Base-by-base conservation (phyloP, 1,140 invertebrate species). In the Heliconius congener region DNA sequence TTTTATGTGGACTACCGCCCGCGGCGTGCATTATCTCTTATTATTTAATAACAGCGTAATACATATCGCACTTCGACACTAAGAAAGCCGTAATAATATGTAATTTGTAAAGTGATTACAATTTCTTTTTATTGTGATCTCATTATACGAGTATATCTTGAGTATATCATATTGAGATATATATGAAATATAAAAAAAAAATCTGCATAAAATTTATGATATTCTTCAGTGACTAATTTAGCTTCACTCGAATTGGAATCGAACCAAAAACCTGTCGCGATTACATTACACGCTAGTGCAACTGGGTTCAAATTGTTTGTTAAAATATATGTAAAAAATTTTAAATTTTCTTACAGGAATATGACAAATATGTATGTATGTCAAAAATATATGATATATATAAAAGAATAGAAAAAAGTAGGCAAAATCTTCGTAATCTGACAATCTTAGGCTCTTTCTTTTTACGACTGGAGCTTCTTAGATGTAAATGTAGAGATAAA, bases 381-480 rank as follows among this genome's bases (percentile, higher is more conserved):
- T 42, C 9, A 11, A 39, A 39, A 39, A 39, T 39, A 11, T 11
- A 42, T 42, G 11, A 23, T 57, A 57, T 57, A 8, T 2, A 27
- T 27, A 60, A 66, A 66, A 66, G 13, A 66, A 66, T 66, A 66
- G 23, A 27, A 66, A 30, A 57, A 30, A 66, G 11, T 66, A 27
- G 60, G 23, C 23, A 66, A 66, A 66, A 30, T 23, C 60, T 30
- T 30, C 9, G 6, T 66, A 66, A 66, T 66, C 60, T 66, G 13
- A 66, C 11, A 66, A 66, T 66, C 60, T 66, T 30, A 27, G 60
- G 55, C 39, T 42, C 13, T 70, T 74, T 46, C 71, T 46, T 78
- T 86, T 86, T 87, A 87, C 84, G 88, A 85, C 82, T 83, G 86
- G 83, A 86, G 85, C 84, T 83, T 75, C 76, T 82, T 74, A 55